Base-by-base conservation (phyloP, 92 coral and sea anemone species). In the Siderastrea radians region DNA sequence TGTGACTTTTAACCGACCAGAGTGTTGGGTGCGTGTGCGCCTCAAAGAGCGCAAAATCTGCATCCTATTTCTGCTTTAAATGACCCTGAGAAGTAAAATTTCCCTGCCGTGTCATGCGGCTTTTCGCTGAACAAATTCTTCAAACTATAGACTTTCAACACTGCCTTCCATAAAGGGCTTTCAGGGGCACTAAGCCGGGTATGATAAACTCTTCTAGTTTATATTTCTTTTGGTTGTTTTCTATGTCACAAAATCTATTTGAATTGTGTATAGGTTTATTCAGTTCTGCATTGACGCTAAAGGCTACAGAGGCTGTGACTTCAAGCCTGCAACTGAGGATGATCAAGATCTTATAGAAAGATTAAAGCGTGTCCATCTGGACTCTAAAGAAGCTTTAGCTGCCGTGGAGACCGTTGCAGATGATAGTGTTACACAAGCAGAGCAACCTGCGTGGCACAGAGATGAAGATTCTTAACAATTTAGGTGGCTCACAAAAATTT, bases 251-350 rank as follows among this genome's bases (percentile, higher is more conserved):
- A 51, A 61, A 15, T 6, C 12, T 4, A 59, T 5, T 7, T 44
- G 9, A 16, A 12, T 68, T 69, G 3, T 68, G 45, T 3, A 6
- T 59, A 93, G 96, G 83, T 91, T 93, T 38, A 93, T 93, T 15
- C 86, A 93, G 84, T 93, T 89, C 83, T 93, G 96, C 78, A 78
- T 82, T 6, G 88, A 83, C 19, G 58, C 77, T 78, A 86, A 90
- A 79, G 93, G 91, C 13, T 93, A 93, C 65, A 73, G 93, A 44
- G 96, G 96, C 0, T 90, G 96, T 53, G 96, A 93, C 74, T 93
- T 86, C 80, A 90, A 90, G 45, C 93, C 86, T 2, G 85, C 93
- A 48, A 0, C 13, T 15, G 77, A 84, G 10, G 91, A 89, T 26
- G 93, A 92, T 43, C 86, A 93, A 47, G 95, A 92, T 52, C 85